Base-by-base conservation (phyloP, 2,888 invertebrate genomes). In the Trichogramma dendrolimi region DNA sequence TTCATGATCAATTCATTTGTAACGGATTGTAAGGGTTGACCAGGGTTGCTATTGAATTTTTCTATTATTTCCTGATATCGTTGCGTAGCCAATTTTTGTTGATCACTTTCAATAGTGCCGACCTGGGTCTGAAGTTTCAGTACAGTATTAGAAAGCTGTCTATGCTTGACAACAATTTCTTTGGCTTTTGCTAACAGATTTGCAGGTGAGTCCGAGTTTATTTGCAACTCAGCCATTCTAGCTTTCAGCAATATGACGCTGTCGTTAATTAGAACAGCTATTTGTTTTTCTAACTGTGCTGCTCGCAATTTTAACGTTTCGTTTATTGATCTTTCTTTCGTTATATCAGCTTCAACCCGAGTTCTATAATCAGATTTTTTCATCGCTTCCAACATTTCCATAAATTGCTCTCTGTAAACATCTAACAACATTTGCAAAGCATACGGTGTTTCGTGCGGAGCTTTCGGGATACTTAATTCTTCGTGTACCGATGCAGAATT, bases 231-330 rank as follows among this genome's bases (percentile, higher is more conserved):
- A 71, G 88, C 90, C 89, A 96, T 92, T 66, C 96, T 85, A 51
- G 90, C 89, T 79, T 94, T 93, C 48, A 96, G 82, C 69, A 95
- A 81, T 41, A 89, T 89, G 11, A 95, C 93, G 74, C 96, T 94
- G 78, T 96, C 96, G 72, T 92, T 91, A 68, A 95, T 94, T 67
- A 97, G 82, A 64, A 92, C 90, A 77, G 89, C 91, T 67, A 96
- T 94, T 82, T 96, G 94, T 77, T 94, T 94, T 74, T 96, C 94
- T 70, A 96, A 81, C 79, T 94, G 93, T n/a, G 90, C 90, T 50
- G 91, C 91, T 62, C 94, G 86, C 61, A 87, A 90, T 78, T 90
- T 89, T 66, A 95, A 80, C 72, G 89, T 89, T 71, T 88, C 86
- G 80, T 94, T 93, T 62, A 90, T 85, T 73, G 91, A 90, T 85